These are phyloP conservation scores for Ornithoptera priamus DNA, from an alignment of 2,888 invertebrate species.

Conservation along the genomic window DNA sequence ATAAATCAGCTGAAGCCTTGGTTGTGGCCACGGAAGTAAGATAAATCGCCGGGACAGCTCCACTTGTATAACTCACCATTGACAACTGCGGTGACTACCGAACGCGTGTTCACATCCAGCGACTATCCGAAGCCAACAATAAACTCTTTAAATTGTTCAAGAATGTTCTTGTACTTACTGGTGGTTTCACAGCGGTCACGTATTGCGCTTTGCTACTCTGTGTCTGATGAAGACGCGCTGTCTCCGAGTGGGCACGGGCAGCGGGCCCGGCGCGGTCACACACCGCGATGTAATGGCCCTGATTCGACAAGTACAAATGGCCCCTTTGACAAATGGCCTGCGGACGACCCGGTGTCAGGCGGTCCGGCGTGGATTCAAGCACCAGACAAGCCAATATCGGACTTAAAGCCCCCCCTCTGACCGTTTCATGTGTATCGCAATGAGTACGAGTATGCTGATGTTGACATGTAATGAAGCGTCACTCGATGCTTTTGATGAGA, in stretches of 20 bases:
- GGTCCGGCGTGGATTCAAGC: conserved; percentile 65
- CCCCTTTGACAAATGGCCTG: conserved; percentile 77
- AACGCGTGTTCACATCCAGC: conserved; percentile 48
- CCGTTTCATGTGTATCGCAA: conserved; percentile 39
- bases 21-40: conserved; percentile 74
- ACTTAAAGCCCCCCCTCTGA: conserved; percentile 51
- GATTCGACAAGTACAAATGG: conserved; percentile 82
- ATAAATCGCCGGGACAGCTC: conserved; percentile 73
- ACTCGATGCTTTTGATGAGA: no score
- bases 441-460: conserved; percentile 42
- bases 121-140: conserved; percentile 41
- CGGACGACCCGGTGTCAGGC: conserved; percentile 70
- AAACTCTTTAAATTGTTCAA: conserved; percentile 29
- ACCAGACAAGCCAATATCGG: conserved; percentile 60
- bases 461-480: conserved; percentile 32
- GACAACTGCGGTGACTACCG: conserved; percentile 64
- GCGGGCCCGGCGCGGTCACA: conserved; percentile 75
- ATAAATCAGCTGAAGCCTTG: conserved; percentile 73
- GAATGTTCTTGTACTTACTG: conserved; percentile 36
- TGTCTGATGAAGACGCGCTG: conserved; percentile 47
- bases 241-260: conserved; percentile 59
- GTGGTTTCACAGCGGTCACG: conserved; percentile 30
- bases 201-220: conserved; percentile 46
- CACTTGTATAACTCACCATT: conserved; percentile 68
- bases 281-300: conserved; percentile 79